These are phyloP conservation scores for Gallinago paraguaiae DNA, from an alignment of 2,113 vertebrate genomes.

Conservation along the genomic window DNA sequence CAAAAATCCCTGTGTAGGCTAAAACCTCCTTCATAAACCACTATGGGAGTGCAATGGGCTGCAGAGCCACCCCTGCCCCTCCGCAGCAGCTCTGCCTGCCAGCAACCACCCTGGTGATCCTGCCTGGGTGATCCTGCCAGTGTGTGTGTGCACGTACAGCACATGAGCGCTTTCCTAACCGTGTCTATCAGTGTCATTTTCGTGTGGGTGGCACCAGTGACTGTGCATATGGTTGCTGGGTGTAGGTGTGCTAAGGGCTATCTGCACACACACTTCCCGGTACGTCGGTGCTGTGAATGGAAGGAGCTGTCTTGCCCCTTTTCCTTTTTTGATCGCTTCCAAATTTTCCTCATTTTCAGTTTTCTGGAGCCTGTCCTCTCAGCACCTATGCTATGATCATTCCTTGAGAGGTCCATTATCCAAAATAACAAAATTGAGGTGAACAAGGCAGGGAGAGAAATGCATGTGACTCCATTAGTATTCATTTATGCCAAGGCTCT, in stretches of 20 bases:
- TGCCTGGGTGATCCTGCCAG: neutral
- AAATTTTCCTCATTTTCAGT: neutral
- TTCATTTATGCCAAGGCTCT: slow-evolving; percentile 27
- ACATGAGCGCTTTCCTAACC: neutral
- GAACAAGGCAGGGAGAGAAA: slow-evolving; percentile 26
- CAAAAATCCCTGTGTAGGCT: neutral
- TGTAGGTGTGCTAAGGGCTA: neutral
- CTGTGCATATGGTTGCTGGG: slow-evolving; percentile 12
- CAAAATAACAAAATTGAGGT: slow-evolving; percentile 42
- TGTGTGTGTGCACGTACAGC: neutral
- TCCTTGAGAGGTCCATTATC: neutral
- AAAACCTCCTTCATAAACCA: neutral
- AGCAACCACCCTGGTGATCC: neutral
- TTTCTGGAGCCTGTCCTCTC: neutral
- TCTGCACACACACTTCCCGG: neutral
- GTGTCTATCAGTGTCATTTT: neutral
- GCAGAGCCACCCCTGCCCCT: neutral
- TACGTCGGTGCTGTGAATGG: neutral
- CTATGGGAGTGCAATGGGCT: rapidly evolving
- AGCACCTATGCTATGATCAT: neutral
- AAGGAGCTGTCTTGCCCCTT: neutral
- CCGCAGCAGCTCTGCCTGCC: rapidly evolving
- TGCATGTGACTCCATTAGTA: neutral
- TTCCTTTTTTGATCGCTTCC: neutral
- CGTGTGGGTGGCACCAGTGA: neutral